A percentile compares a stretch with the other conserved stretches of the same genome.
Evolutionary conservation across 2,888 invertebrate species (phyloP).

Genomic region (Xylocampa areola): DNA sequence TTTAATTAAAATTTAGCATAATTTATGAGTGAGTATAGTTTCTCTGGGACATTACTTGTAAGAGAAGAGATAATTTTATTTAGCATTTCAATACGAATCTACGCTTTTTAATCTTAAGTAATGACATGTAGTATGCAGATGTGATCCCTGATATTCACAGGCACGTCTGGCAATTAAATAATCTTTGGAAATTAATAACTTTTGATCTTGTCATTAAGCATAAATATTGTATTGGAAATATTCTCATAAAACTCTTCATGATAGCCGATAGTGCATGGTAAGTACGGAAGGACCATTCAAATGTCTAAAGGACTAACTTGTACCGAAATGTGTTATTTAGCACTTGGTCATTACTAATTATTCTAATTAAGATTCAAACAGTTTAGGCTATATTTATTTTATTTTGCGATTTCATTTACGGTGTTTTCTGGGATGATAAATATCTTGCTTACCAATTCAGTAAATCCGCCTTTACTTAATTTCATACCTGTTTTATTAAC

Average conservation of each 20-base stretch:
- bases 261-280: constrained; percentile 12
- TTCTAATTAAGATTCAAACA: no score
- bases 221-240: constrained; percentile 28
- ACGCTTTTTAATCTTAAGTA: constrained; percentile 19
- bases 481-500: no score
- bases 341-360: neutral
- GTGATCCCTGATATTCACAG: constrained; percentile 26
- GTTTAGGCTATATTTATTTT: no score
- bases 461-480: no score
- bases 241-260: constrained; percentile 19
- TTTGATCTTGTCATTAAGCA: constrained; percentile 24
- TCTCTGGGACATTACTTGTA: constrained; percentile 20
- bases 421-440: no score
- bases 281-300: constrained; percentile 10
- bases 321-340: neutral
- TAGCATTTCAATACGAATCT: constrained; percentile 13
- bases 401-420: no score
- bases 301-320: constrained; percentile 3
- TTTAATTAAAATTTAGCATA: constrained; percentile 36
- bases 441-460: no score
- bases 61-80: constrained; percentile 7
- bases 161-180: constrained; percentile 31
- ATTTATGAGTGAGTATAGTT: constrained; percentile 31
- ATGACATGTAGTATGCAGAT: constrained; percentile 11
- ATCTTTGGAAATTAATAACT: no score